A percentile compares a stretch with the other conserved stretches of the same genome.
Evolutionary conservation across 2,113 vertebrate genomes (phyloP).

Genomic region (Podarcis cretensis): DNA sequence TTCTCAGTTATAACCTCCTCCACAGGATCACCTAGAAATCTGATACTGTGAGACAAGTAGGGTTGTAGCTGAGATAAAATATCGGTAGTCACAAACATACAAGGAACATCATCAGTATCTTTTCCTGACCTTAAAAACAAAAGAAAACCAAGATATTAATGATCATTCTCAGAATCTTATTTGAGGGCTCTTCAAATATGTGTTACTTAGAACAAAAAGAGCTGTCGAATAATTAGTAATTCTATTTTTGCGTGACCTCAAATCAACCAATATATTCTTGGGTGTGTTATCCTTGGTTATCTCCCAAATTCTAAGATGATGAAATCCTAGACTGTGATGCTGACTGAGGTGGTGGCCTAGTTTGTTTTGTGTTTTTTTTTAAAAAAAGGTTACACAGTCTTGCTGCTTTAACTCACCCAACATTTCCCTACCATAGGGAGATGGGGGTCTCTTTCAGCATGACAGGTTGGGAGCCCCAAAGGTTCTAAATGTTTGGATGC

Average conservation of each 20-base stretch:
- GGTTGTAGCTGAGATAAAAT: conserved; percentile 47
- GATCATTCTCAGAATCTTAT: neutral
- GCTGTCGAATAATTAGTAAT: neutral
- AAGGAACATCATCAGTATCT: conserved; percentile 34
- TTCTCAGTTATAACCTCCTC: conserved; percentile 40
- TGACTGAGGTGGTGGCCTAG: neutral
- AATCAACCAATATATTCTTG: neutral
- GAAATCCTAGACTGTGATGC: neutral
- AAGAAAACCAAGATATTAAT: neutral
- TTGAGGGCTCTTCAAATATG: neutral
- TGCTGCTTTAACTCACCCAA: neutral
- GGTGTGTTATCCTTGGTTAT: neutral
- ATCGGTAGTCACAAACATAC: conserved; percentile 41
- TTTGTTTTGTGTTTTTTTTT: neutral
- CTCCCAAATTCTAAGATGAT: neutral
- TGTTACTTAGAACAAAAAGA: neutral
- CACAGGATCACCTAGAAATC: neutral
- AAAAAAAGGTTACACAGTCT: neutral
- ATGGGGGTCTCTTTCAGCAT: conserved; percentile 19
- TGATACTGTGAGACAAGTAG: conserved; percentile 20
- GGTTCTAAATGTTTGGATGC: neutral
- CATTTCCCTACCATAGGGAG: neutral
- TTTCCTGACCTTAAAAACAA: conserved; percentile 63
- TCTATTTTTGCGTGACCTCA: neutral
- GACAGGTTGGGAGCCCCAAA: neutral